A percentile compares a stretch with the other conserved stretches of the same genome.
Evolutionary conservation across 2,888 invertebrate species (phyloP).

Genomic region (Lomographa bimaculata): DNA sequence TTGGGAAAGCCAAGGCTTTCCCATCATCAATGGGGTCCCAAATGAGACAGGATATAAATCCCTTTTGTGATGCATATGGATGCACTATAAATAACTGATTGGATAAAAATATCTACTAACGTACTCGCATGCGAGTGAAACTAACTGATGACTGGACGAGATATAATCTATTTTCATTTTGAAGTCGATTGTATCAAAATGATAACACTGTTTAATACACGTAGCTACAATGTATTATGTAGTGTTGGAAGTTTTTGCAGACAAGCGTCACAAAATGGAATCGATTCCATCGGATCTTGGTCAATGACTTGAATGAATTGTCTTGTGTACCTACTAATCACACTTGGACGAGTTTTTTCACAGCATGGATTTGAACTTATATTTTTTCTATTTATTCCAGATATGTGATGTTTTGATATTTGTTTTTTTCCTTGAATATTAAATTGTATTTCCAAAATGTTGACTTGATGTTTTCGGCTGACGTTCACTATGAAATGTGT

Average conservation of each 20-base stretch:
- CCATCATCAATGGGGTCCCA: constrained; percentile 46
- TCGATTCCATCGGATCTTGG: no score
- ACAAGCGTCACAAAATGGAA: no score
- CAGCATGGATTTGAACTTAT: constrained; percentile 35
- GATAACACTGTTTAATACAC: no score
- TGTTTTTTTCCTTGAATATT: constrained; percentile 17
- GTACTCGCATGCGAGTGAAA: constrained; percentile 65
- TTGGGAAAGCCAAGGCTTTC: constrained; percentile 48
- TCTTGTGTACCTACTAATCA: no score
- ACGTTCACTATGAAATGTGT: constrained; percentile 27
- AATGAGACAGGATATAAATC: constrained; percentile 60
- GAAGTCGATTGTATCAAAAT: no score
- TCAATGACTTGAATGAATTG: no score
- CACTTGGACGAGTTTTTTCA: constrained; percentile 20
- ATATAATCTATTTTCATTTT: no score
- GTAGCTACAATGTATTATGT: no score
- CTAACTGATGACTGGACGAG: no score
- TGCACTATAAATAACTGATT: no score
- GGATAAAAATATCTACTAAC: constrained; percentile 42
- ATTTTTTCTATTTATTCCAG: constrained; percentile 6
- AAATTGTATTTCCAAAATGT: constrained; percentile 18
- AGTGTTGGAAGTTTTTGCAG: no score
- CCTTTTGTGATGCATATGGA: constrained; percentile 40
- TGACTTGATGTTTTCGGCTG: constrained; percentile 25
- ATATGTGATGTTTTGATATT: constrained; percentile 11